phyloP scores from a whole-genome alignment of 2,797 vertebrate genomes.

The Lutjanus campechanus region DNA sequence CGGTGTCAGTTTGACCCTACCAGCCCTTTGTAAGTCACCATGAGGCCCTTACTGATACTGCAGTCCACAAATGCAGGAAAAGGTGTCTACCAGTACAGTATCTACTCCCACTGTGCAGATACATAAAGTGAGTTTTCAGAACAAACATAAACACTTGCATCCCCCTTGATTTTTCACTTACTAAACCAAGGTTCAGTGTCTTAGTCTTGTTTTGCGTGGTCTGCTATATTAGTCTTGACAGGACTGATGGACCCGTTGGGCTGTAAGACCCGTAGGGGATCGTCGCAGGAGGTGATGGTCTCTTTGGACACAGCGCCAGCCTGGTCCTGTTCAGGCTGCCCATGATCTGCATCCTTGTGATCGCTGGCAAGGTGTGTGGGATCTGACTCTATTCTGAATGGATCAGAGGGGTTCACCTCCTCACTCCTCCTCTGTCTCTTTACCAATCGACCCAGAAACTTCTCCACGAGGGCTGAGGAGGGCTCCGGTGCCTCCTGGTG shows the following conservation, averaged over 20 bases:
- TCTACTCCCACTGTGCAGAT: neutral
- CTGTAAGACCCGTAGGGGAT: constrained; percentile 86
- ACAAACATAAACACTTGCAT: neutral
- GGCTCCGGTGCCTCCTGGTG: constrained; percentile 6
- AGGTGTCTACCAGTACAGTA: neutral
- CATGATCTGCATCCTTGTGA: constrained; percentile 48
- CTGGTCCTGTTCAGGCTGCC: constrained; percentile 72
- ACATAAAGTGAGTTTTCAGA: constrained; percentile 2
- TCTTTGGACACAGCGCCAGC: constrained; percentile 83
- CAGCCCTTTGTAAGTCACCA: neutral
- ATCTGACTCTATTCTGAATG: constrained; percentile 74
- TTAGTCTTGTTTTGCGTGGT: constrained; percentile 66
- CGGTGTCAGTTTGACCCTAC: neutral
- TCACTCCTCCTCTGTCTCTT: constrained; percentile 86
- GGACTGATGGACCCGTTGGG: constrained; percentile 79
- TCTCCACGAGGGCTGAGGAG: constrained; percentile 67
- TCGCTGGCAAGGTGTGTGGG: constrained; percentile 56
- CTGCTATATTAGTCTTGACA: constrained; percentile 76
- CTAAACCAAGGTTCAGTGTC: constrained; percentile 17
- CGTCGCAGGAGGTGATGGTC: constrained; percentile 85
- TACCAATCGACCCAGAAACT: constrained; percentile 63
- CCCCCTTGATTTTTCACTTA: constrained; percentile 4
- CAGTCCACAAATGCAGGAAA: constrained; percentile 1
- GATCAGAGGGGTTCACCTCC: constrained; percentile 83
- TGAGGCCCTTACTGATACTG: neutral